Percentiles rank a stretch among this genome's conserved stretches.
Conservation (phyloP, 2,888 invertebrate species). For the Erebia ligea region DNA sequence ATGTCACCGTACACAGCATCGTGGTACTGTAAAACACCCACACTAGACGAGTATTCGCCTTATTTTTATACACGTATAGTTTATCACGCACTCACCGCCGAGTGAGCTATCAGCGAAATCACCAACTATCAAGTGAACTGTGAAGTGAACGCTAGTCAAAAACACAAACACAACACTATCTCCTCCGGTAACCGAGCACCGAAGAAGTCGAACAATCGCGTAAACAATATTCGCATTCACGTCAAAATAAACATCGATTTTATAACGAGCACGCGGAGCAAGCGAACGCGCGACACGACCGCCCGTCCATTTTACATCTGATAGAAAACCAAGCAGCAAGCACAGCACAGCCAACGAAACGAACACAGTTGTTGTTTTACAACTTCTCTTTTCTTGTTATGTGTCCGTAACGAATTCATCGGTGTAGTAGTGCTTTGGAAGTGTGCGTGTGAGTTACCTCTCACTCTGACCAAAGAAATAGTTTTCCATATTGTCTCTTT, state of each 20-base stretch:
- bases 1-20: constrained; percentile 81
- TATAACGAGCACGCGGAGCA: constrained; percentile 78
- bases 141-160: constrained; percentile 74
- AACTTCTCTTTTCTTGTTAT: constrained; percentile 82
- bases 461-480: constrained; percentile 48
- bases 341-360: constrained; percentile 50
- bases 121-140: constrained; percentile 77
- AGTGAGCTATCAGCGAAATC: constrained; percentile 82
- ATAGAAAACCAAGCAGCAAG: constrained; percentile 80
- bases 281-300: constrained; percentile 78
- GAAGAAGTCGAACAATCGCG: constrained; percentile 76
- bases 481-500: constrained; percentile 51
- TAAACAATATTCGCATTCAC: constrained; percentile 79
- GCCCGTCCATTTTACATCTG: constrained; percentile 83
- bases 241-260: constrained; percentile 81
- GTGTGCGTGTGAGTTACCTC: constrained; percentile 47
- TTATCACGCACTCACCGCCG: constrained; percentile 82
- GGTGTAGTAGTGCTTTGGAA: constrained; percentile 56
- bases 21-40: constrained; percentile 74
- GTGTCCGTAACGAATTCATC: constrained; percentile 62
- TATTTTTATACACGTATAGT: constrained; percentile 75
- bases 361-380: constrained; percentile 79
- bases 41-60: constrained; percentile 73
- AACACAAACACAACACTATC: constrained; percentile 81
- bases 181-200: constrained; percentile 72